Evolutionary conservation across 2,888 invertebrate genomes (phyloP).

Genomic region (Watsonalla cultraria): DNA sequence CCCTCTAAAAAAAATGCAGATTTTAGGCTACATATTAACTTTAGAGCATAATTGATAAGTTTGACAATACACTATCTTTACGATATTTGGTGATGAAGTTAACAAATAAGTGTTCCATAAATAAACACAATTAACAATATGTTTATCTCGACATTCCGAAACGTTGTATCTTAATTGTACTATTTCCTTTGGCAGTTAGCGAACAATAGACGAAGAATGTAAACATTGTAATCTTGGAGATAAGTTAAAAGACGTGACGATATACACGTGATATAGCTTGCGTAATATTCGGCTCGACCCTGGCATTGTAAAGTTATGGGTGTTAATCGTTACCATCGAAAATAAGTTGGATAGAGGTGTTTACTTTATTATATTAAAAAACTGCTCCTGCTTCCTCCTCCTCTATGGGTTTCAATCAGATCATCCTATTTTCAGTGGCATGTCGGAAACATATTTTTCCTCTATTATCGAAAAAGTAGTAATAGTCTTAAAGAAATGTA

Average conservation of each 20-base stretch:
- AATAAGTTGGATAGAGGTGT: background rate
- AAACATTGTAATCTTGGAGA: constrained; percentile 62
- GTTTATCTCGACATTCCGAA: background rate
- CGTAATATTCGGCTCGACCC: constrained; percentile 37
- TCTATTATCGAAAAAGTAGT: too few relatives aligned
- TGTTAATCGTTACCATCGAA: background rate
- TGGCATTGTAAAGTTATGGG: constrained; percentile 16
- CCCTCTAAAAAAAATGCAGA: too few relatives aligned
- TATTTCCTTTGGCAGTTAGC: constrained; percentile 35
- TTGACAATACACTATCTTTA: too few relatives aligned
- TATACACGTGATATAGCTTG: constrained; percentile 38
- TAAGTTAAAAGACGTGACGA: constrained; percentile 37
- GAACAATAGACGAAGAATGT: constrained; percentile 53
- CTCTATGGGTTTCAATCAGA: too few relatives aligned
- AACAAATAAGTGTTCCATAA: background rate
- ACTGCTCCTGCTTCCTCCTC: too few relatives aligned
- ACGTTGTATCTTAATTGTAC: constrained; percentile 16
- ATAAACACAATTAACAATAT: background rate
- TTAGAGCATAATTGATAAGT: too few relatives aligned
- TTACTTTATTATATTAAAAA: too few relatives aligned
- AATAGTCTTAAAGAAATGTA: too few relatives aligned
- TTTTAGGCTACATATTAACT: too few relatives aligned
- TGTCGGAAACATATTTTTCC: too few relatives aligned
- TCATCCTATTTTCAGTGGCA: too few relatives aligned
- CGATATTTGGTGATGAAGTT: background rate